These are phyloP conservation scores for Schizaphis graminum DNA, from an alignment of 2,888 invertebrate species.

Conservation along the genomic window DNA sequence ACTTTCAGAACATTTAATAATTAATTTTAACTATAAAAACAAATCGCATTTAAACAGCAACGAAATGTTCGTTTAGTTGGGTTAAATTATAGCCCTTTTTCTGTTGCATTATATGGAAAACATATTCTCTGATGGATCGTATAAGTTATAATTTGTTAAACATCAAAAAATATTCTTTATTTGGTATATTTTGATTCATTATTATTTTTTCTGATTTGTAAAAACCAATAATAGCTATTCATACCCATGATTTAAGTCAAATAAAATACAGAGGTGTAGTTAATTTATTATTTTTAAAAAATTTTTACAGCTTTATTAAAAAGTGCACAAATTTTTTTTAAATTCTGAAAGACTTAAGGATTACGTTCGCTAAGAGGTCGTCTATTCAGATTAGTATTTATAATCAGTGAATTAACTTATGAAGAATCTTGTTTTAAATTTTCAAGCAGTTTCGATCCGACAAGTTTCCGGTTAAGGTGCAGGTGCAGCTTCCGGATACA, in stretches of 20 bases:
- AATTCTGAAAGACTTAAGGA: constrained; percentile 65
- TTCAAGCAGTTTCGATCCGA: too few relatives aligned
- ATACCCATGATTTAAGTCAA: constrained; percentile 66
- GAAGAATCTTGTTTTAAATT: too few relatives aligned
- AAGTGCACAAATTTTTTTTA: constrained; percentile 38
- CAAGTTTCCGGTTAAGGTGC: too few relatives aligned
- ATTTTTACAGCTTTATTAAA: too few relatives aligned
- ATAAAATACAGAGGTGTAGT: constrained; percentile 68
- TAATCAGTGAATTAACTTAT: too few relatives aligned
- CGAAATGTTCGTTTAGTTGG: background rate
- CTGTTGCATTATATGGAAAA: background rate
- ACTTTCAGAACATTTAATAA: constrained; percentile 9
- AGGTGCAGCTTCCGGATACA: too few relatives aligned
- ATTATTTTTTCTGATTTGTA: constrained; percentile 67
- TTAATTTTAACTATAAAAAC: background rate
- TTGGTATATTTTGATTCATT: constrained; percentile 50
- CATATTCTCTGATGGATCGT: constrained; percentile 23
- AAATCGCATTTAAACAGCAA: background rate
- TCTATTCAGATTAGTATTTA: background rate
- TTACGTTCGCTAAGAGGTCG: constrained; percentile 66
- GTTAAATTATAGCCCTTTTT: constrained; percentile 15
- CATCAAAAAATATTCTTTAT: constrained; percentile 13
- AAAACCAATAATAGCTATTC: constrained; percentile 67
- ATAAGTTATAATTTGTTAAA: background rate
- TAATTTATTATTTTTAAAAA: constrained; percentile 23